A percentile compares a stretch with the other conserved stretches of the same genome.
phyloP scores from a whole-genome alignment of 2,888 invertebrate species.

The Machimus rusticus region DNA sequence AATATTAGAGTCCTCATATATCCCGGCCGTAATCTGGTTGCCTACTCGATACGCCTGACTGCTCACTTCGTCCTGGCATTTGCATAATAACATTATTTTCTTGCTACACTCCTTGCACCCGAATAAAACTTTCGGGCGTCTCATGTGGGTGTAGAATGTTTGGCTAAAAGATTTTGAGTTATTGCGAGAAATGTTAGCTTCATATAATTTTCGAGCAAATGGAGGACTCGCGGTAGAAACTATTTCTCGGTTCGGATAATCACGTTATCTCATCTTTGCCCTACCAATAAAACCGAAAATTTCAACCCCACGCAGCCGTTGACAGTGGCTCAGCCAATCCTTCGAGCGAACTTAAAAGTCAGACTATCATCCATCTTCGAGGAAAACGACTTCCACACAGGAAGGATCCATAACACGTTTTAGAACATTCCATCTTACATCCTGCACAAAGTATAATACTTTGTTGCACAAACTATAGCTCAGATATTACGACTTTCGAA shows the following conservation, averaged over 20 bases:
- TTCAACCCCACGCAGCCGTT: neutral
- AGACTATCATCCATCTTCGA: neutral
- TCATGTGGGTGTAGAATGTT: neutral
- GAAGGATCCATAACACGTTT: neutral
- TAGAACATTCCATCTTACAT: neutral
- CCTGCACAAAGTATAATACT: neutral
- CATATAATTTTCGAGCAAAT: neutral
- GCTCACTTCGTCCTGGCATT: slow-evolving; percentile 35
- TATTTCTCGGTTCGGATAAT: slow-evolving; percentile 1
- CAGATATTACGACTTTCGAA: neutral
- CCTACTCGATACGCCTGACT: slow-evolving; percentile 39
- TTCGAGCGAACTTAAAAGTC: neutral
- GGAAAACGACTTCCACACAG: neutral
- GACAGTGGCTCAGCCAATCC: neutral
- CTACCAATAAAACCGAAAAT: neutral
- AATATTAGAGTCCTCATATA: slow-evolving; percentile 36
- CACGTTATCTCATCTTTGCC: slow-evolving; percentile 4
- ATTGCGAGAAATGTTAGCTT: neutral
- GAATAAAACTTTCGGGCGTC: slow-evolving; percentile 14
- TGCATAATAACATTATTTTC: slow-evolving; percentile 41
- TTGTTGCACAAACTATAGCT: neutral
- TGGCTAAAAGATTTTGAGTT: slow-evolving; percentile 35
- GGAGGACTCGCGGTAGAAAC: neutral
- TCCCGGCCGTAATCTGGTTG: slow-evolving; percentile 24
- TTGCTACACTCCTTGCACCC: slow-evolving; percentile 28